Evolutionary conservation across 1,140 invertebrate species (phyloP), one percentile per base, ranked within the genome.

Genomic region (Bombus vancouverensis): DNA sequence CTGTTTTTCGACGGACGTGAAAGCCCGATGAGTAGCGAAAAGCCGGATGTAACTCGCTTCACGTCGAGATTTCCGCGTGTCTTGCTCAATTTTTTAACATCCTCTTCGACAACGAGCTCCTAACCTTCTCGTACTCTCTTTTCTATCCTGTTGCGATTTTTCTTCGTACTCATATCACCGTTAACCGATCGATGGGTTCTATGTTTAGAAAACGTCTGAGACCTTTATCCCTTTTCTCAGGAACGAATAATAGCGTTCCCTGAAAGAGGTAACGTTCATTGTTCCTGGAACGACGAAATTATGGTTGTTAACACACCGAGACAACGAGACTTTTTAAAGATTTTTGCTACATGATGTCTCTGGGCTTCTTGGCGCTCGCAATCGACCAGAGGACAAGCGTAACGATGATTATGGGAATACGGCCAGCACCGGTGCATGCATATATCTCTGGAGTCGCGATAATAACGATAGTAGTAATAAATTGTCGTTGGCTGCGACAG

Each of bases 401-500:
- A 72, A 79, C 62, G 75, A 77, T 32, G 86, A 70, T 81, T 84
- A 71, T 75, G 76, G 72, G 86, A 84, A 76, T 77, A 87, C 72
- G 78, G 73, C 78, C 75, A 80, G 62, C 81, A 34, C 65, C 66
- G 65, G 65, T 32, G 32, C 15, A 34, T 34, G 32, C 65, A 47
- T 28, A 34, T 62, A 79, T 87, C 79, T 70, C 42, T 77, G 78
- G 53, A 87, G 76, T 87, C 76, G 76, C n/a, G 53, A 74, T 88
- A 87, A 88, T 84, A 81, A 88, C 53, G 86, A 85, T 85, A 81
- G 81, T 65, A 39, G 79, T 85, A 74, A 84, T 89, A 89, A 89
- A 89, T 89, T 88, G 81, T 76, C 81, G 87, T 88, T 59, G 75
- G 34, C 71, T 71, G 81, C 76, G 86, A 88, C 87, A 87, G 86